These are phyloP conservation scores for Cataglyphis cursor DNA, from an alignment of 2,888 invertebrate species.

Conservation along the genomic window DNA sequence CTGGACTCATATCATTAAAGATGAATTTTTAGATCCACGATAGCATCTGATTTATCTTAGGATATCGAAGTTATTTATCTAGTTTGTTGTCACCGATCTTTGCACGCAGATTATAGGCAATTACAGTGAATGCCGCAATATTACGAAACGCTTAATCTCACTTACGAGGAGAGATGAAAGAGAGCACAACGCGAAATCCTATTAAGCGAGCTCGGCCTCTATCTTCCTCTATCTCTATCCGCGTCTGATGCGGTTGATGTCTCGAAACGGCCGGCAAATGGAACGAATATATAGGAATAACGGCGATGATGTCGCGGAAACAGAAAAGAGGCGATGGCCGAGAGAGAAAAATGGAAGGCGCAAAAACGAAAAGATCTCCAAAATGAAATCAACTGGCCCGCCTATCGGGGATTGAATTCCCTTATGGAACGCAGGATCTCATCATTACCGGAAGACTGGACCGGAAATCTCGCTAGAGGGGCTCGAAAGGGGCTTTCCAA, in stretches of 20 bases:
- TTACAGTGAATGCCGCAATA: conserved; percentile 43
- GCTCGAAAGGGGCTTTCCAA: conserved; percentile 43
- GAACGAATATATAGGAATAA: conserved; percentile 63
- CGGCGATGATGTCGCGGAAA: conserved; percentile 49
- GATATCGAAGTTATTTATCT: conserved; percentile 6
- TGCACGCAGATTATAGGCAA: conserved; percentile 2
- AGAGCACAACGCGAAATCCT: conserved; percentile 63
- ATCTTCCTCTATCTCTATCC: conserved; percentile 66
- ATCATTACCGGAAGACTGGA: conserved; percentile 74
- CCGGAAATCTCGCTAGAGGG: conserved; percentile 72
- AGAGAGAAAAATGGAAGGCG: conserved; percentile 1
- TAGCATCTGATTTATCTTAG: background rate
- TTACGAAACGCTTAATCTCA: conserved; percentile 49
- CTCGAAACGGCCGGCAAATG: conserved; percentile 69
- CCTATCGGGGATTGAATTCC: conserved; percentile 52
- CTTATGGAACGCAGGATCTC: conserved; percentile 66
- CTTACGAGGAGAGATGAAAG: conserved; percentile 25
- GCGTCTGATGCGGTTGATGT: conserved; percentile 69
- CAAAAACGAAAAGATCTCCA: conserved; percentile 38
- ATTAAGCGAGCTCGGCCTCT: conserved; percentile 69
- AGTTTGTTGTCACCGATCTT: conserved; percentile 1
- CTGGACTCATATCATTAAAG: background rate
- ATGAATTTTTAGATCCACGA: background rate
- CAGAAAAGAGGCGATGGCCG: conserved; percentile 28
- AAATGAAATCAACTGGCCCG: conserved; percentile 41